phyloP scores from a whole-genome alignment of 2,797 vertebrate species.

The Cuniculus paca region DNA sequence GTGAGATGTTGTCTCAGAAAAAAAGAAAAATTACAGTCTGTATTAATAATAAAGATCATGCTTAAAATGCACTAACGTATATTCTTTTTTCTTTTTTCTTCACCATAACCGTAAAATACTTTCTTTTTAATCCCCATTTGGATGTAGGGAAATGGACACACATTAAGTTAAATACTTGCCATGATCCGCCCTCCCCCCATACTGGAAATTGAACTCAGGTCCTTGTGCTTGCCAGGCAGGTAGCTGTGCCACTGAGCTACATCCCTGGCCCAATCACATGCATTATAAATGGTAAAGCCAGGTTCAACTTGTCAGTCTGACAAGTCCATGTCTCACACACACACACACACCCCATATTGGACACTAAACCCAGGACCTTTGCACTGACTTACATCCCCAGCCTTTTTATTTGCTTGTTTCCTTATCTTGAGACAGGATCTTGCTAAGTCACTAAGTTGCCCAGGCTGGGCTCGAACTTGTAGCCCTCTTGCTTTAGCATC shows the following conservation, averaged over 20 bases:
- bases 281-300: background rate
- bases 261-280: background rate
- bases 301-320: background rate
- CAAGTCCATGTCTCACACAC: background rate
- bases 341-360: background rate
- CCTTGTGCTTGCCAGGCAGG: no score
- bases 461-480: background rate
- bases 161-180: slow-evolving; percentile 1
- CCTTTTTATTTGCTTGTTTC: background rate
- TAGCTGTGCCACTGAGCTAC: no score
- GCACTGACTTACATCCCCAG: background rate
- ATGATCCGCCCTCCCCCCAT: background rate
- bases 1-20: background rate
- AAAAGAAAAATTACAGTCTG: background rate
- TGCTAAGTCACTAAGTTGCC: background rate
- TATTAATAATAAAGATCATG: background rate
- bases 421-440: background rate
- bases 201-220: no score
- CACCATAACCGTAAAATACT: background rate
- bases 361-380: background rate
- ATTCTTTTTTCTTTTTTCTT: background rate
- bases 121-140: slow-evolving; percentile 50
- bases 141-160: background rate
- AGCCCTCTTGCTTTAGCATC: background rate
- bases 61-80: slow-evolving; percentile 2